Evolutionary conservation across 2,888 invertebrate genomes (phyloP), one percentile per base, ranked within the genome.

Genomic region (Drosophila meridionalis): DNA sequence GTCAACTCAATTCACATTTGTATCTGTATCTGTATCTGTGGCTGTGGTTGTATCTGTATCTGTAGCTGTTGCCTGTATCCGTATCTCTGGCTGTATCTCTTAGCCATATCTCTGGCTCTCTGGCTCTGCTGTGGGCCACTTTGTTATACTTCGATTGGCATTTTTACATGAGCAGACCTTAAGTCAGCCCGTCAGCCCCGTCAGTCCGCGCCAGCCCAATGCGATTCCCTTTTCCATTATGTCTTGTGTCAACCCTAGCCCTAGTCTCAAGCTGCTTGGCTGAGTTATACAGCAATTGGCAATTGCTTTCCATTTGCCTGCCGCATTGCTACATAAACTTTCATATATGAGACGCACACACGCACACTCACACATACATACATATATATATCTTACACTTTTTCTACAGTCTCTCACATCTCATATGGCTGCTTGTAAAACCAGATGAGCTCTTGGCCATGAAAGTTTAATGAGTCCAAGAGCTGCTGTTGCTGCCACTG

Each of bases 391-490:
- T 38, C 52, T 38, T 40, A 67, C 38, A 75, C 58, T 78, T 71
- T 69, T 56, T 77, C 73, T 76, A 80, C 73, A 65, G 38, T 42
- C 28, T 43, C 28, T 43, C 40, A n/a, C 61, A 60, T 52, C 56
- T 43, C 53, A 55, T 61, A 55, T 61, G 42, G 57, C 50, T 68
- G 20, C 55, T 60, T 58, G 67, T 57, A 53, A 69, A 77, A 72
- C 68, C 81, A 82, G 82, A 67, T 78, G 84, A 69, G 68, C 52
- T 82, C 50, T 82, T 80, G 74, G 61, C 69, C 82, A 83, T 83
- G 86, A 85, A 82, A 82, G 65, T 85, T 85, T 82, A 82, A 85
- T 82, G 77, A 82, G 73, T 74, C 57, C 66, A 61, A 66, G 66
- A 61, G 43, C 55, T 63, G 53, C n/a, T 62, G 42, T 57, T 48